Conservation (phyloP, 2,113 vertebrate species). For the Siniperca chuatsi region DNA sequence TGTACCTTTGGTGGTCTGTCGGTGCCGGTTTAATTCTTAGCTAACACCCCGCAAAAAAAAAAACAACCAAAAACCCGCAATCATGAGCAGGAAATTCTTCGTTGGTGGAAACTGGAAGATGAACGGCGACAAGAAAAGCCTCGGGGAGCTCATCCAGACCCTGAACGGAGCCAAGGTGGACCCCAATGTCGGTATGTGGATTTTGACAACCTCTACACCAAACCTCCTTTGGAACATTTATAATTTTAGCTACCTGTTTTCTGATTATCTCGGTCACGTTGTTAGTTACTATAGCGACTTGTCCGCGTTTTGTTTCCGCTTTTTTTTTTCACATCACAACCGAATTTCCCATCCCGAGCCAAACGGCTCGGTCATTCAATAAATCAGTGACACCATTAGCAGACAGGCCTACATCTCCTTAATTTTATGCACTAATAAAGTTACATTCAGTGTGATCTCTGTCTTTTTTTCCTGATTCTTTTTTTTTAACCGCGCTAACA, state of each 20-base stretch:
- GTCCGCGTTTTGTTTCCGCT: neutral
- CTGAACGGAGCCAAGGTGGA: slow-evolving; percentile 90
- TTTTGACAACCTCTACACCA: neutral
- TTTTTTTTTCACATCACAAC: neutral
- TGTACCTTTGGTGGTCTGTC: neutral
- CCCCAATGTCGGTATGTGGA: slow-evolving; percentile 89
- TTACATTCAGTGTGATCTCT: neutral
- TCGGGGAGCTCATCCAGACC: slow-evolving; percentile 91
- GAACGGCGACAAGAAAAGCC: slow-evolving; percentile 95
- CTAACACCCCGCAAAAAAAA: neutral
- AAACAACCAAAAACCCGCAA: slow-evolving; percentile 23
- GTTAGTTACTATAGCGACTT: rapidly evolving
- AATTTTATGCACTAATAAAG: neutral
- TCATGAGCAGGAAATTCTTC: slow-evolving; percentile 96
- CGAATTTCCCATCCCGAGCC: neutral
- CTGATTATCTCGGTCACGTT: rapidly evolving
- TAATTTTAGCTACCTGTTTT: neutral
- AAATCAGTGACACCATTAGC: slow-evolving; percentile 3
- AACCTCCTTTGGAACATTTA: rapidly evolving
- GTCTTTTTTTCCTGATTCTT: too few species aligned
- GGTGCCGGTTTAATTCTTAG: neutral
- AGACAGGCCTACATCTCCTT: neutral
- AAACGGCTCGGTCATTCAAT: slow-evolving; percentile 35
- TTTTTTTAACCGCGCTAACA: neutral
- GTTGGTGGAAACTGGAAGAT: slow-evolving; percentile 99